phyloP scores from a whole-genome alignment of 1,140 invertebrate genomes.

The Pararge aegeria region DNA sequence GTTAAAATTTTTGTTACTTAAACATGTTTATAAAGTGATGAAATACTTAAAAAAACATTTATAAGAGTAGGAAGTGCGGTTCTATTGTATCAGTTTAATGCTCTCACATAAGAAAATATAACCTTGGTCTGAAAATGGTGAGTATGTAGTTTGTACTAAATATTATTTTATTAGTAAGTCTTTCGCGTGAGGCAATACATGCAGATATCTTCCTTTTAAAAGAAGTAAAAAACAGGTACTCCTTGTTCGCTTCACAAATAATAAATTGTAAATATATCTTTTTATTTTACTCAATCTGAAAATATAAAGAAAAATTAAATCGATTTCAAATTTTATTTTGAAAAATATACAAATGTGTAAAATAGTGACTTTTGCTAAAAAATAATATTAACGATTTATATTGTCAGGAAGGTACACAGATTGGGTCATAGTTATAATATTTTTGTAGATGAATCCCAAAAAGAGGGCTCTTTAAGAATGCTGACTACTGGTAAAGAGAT shows the following conservation, averaged over 20 bases:
- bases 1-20: not conserved
- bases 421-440: not conserved
- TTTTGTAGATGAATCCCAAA: slow-evolving; percentile 16
- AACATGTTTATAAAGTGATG: slow-evolving; percentile 1
- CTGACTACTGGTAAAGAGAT: slow-evolving; percentile 29
- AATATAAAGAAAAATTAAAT: too few species aligned
- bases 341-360: too few species aligned
- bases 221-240: not conserved
- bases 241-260: too few species aligned
- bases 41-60: slow-evolving; percentile 10
- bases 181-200: not conserved
- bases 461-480: slow-evolving; percentile 4
- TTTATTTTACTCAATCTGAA: too few species aligned
- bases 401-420: too few species aligned
- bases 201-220: not conserved
- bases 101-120: slow-evolving; percentile 29
- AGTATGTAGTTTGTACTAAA: slow-evolving; percentile 25
- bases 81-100: slow-evolving; percentile 6
- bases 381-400: too few species aligned
- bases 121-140: slow-evolving; percentile 51
- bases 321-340: too few species aligned
- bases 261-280: too few species aligned
- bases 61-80: not conserved
- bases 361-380: too few species aligned
- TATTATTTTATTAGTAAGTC: not conserved